phyloP scores from a whole-genome alignment of 2,797 vertebrate species.

The Muraenolepis orangiensis region DNA sequence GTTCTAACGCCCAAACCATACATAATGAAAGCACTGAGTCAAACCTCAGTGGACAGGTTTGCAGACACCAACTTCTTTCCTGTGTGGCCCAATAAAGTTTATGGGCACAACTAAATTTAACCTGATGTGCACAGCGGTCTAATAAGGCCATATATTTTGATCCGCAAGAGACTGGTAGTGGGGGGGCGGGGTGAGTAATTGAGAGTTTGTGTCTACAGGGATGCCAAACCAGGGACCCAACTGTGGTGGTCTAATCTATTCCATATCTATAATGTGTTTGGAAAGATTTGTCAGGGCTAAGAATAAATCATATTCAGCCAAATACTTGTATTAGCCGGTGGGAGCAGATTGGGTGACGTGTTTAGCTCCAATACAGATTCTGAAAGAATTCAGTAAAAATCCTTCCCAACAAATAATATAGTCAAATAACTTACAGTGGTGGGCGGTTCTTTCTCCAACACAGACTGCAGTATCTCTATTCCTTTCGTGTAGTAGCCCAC shows the following conservation, averaged over 20 bases:
- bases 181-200: neutral
- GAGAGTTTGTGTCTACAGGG: neutral
- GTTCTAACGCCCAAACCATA: neutral
- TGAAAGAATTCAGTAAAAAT: neutral
- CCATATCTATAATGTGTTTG: neutral
- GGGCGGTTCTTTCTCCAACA: conserved; percentile 61
- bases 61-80: no score
- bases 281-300: no score
- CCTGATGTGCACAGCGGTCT: no score
- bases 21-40: neutral
- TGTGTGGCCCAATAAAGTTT: no score
- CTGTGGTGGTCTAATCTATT: neutral
- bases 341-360: neutral
- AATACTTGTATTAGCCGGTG: neutral
- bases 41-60: neutral
- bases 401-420: no score
- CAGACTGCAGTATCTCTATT: conserved; percentile 69
- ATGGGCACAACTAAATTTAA: no score
- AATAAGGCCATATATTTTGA: neutral
- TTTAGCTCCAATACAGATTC: neutral
- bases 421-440: conserved; percentile 51
- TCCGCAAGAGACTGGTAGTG: neutral
- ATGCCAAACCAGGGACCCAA: neutral
- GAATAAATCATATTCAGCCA: neutral
- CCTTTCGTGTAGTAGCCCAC: conserved; percentile 76